Evolutionary conservation across 1,140 invertebrate genomes (phyloP), one percentile per base, ranked within the genome.

Genomic region (Polyergus mexicanus): DNA sequence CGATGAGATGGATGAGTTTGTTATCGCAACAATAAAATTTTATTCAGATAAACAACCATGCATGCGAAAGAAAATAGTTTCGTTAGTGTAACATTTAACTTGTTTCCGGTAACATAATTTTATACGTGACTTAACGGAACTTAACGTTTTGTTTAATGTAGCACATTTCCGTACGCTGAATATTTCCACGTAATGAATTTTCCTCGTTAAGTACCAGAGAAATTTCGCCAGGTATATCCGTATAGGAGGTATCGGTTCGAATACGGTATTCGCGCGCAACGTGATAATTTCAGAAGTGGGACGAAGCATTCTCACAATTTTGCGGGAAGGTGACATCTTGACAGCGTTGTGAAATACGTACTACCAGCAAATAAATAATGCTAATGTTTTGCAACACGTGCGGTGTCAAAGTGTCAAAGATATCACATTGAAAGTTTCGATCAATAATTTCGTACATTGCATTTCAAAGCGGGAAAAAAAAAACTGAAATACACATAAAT

Each of bases 131-230:
- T 58, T n/a, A 56, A 28, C 11, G 35, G n/a, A 69, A 58, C 25
- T 81, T 6, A 58, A 51, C 22, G 32, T 72, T 72, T 72, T 72
- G 8, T 71, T 11, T 38, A 58, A 8, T 7, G 54, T 19, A 71
- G 44, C 11, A 44, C 16, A 28, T 32, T 54, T 72, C 7, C 3
- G 38, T 13, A 13, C 10, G n/a, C 38, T 72, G 25, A 4, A 72
- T 62, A 72, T 83, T 62, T 35, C 4, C 4, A n/a, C 5, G 38
- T 32, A 60, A 83, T 72, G 72, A 83, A 72, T 44, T 60, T 81
- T 5, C 35, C 41, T 19, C n/a, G 38, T 56, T 56, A 56, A 54
- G 22, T 41, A 69, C n/a, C 25, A 56, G 51, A 41, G 51, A 22
- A 5, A 56, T 51, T 78, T 68, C 38, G 66, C 22, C 22, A 13